Percentiles rank a stretch among this genome's conserved stretches.
Evolutionary conservation across 2,888 invertebrate species (phyloP).

Genomic region (Clistopyga incitator): DNA sequence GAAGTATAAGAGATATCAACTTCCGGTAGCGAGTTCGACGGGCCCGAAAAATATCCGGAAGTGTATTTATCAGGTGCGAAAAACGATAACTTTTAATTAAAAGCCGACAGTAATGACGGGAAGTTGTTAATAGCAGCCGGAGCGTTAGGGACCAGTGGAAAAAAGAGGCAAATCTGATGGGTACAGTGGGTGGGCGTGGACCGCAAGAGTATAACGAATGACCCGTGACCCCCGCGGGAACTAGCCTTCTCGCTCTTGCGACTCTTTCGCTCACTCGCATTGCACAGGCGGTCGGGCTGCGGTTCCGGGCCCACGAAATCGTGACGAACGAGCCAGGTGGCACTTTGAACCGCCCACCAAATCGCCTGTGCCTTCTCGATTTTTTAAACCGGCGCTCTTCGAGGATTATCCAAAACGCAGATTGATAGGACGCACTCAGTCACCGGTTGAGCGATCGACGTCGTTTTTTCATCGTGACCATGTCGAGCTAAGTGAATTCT

Average conservation of each 20-base stretch:
- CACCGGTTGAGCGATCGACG: conserved; percentile 43
- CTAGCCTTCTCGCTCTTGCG: conserved; percentile 26
- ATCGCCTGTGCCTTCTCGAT: conserved; percentile 36
- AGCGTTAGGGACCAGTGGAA: conserved; percentile 18
- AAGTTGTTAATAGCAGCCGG: conserved; percentile 63
- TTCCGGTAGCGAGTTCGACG: conserved; percentile 37
- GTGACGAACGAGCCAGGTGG: conserved; percentile 65
- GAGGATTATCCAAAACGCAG: conserved; percentile 41
- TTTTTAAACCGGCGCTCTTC: background rate
- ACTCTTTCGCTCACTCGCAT: conserved; percentile 36
- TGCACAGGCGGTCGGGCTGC: conserved; percentile 13
- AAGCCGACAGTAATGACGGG: conserved; percentile 55
- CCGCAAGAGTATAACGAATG: conserved; percentile 61
- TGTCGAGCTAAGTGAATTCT: conserved; percentile 42
- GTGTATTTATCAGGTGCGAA: conserved; percentile 65
- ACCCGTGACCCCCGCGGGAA: conserved; percentile 61
- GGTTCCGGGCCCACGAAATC: conserved; percentile 55
- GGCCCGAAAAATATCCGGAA: conserved; percentile 24
- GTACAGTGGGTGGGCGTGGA: conserved; percentile 56
- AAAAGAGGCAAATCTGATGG: conserved; percentile 34
- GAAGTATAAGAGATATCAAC: no score
- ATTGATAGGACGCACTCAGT: conserved; percentile 61
- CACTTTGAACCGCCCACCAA: conserved; percentile 56
- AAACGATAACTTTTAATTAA: conserved; percentile 65
- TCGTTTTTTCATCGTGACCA: background rate